Evolutionary conservation across 2,797 vertebrate genomes (phyloP), one percentile per base, ranked within the genome.

Genomic region (Neostethus bicornis): DNA sequence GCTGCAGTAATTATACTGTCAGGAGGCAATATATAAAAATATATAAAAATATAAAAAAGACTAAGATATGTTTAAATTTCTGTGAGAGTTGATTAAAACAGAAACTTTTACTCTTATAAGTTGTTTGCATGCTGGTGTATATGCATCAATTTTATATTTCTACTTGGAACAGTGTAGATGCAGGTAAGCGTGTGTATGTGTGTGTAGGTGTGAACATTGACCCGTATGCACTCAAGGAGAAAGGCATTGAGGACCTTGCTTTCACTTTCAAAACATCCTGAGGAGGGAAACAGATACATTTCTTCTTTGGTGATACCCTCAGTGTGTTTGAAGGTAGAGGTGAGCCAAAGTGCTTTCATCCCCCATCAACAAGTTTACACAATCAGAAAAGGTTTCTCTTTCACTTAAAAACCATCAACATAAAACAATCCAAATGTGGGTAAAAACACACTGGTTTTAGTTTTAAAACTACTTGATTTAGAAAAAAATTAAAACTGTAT

Each of bases 261-360:
- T 85, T 82, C 59, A 44, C 75, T 85, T 68, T 83, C 52, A 63
- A 74, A 85, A 85, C 83, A 82, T 82, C 81, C 81, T 77, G 85
- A 53, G 41, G 60, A 63, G 62, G 58, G 70, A 70, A 75, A 55
- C 3, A 29, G 62, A 70, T 49, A 65, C 69, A 78, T 11, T 68
- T 3, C 3, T 7, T 58, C 10, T 61, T 49, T 2, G 35, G 62
- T 38, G 54, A 28, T 46, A 20, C 49, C 46, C 48, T 60, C 51
- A 56, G 63, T 8, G 47, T 57, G 54, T 20, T 23, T 0, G 25
- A 28, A 6, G n/a, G 24, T 14, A 39, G 34, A 34, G 20, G 73
- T 74, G 48, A 62, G 52, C 28, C 54, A 77, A 68, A 74, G 71
- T 75, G 61, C 74, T 53, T 58, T 20, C 26, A 41, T 51, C 85